These are phyloP conservation scores for Lordiphosa fenestrarum DNA, from an alignment of 2,888 invertebrate genomes.

Conservation along the genomic window DNA sequence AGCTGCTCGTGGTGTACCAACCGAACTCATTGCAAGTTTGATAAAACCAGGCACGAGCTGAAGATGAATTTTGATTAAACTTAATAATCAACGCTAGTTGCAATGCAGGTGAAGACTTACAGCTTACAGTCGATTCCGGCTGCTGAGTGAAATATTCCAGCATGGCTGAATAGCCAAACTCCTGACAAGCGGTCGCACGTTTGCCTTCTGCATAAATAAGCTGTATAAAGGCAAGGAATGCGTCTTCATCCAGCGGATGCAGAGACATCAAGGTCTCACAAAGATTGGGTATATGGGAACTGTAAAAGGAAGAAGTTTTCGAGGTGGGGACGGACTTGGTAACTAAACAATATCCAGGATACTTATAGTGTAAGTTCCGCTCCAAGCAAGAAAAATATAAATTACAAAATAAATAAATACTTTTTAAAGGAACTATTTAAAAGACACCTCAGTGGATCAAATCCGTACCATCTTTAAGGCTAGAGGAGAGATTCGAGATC, in stretches of 20 bases:
- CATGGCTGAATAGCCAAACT: constrained; percentile 66
- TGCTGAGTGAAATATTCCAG: constrained; percentile 48
- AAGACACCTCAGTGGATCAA: no score
- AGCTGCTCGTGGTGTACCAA: constrained; percentile 85
- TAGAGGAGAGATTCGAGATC: no score
- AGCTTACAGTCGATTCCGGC: constrained; percentile 42
- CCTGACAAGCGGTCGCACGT: constrained; percentile 45
- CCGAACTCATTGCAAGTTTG: constrained; percentile 94
- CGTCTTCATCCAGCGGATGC: constrained; percentile 43
- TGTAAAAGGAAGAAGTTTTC: constrained; percentile 7
- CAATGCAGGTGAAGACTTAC: constrained; percentile 44
- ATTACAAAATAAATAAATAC: no score
- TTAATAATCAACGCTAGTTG: not conserved
- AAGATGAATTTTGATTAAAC: constrained; percentile 15
- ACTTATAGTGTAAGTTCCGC: no score
- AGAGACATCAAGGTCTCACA: constrained; percentile 46
- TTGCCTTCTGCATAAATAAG: constrained; percentile 42
- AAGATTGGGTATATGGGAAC: constrained; percentile 46
- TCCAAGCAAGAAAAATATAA: no score
- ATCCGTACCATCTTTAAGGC: no score
- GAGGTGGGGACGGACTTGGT: no score
- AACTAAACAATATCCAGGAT: no score
- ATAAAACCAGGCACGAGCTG: constrained; percentile 85
- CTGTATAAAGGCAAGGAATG: constrained; percentile 46
- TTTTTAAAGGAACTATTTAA: no score